Percentiles rank a stretch among this genome's conserved stretches.
phyloP scores from a whole-genome alignment of 2,888 invertebrate genomes.

The Tanytarsus gracilentus region DNA sequence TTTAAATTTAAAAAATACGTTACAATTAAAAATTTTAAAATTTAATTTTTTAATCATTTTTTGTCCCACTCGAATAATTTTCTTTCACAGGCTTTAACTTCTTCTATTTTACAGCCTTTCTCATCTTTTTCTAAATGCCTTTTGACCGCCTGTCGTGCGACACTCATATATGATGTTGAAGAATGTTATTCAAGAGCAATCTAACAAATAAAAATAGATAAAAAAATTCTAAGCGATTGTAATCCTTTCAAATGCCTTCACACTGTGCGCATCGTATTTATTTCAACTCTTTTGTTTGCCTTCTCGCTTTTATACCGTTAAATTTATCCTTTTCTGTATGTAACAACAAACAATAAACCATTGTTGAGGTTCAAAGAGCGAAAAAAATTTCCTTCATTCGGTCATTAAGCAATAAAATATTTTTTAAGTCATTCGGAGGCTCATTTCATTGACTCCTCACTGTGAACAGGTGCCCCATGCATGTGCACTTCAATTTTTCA shows the following conservation, averaged over 20 bases:
- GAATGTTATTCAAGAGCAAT: not conserved
- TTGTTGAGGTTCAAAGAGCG: not conserved
- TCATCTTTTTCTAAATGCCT: too few species aligned
- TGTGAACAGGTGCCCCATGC: conserved; percentile 8
- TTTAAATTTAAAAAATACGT: too few species aligned
- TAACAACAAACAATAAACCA: not conserved
- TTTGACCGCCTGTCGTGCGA: not conserved
- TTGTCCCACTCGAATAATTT: too few species aligned
- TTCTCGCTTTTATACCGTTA: not conserved
- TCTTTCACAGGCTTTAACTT: too few species aligned
- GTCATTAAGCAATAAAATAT: conserved; percentile 28
- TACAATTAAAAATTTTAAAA: too few species aligned
- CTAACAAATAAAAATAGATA: not conserved
- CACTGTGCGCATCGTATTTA: not conserved
- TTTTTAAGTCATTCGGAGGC: not conserved
- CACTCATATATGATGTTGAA: too few species aligned
- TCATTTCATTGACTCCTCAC: conserved; percentile 5
- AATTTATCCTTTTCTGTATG: not conserved
- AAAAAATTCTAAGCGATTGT: conserved; percentile 1
- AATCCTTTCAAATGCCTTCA: conserved; percentile 2
- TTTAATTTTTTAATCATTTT: too few species aligned
- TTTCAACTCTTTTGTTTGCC: not conserved
- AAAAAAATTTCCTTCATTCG: conserved; percentile 18
- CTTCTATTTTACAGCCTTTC: too few species aligned
- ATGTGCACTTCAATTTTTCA: conserved; percentile 1